Evolutionary conservation across 2,797 vertebrate genomes (phyloP), one percentile per base, ranked within the genome.

Genomic region (Melanotaenia parkinsoni): DNA sequence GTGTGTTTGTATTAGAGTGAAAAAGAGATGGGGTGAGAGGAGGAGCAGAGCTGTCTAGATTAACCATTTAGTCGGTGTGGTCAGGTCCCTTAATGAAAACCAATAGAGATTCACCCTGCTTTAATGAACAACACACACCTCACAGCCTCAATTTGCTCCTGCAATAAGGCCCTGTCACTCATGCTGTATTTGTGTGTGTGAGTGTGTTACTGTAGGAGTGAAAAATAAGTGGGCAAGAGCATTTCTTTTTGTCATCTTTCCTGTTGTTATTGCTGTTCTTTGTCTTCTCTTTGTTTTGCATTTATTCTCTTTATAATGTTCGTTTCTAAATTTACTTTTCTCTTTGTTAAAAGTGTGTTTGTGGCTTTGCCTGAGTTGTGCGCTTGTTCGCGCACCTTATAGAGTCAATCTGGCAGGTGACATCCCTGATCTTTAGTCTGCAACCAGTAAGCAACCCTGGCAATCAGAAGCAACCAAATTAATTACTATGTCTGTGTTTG

Each of bases 121-220:
- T 97, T 98, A 99, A 99, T 98, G 96, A 98, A 96, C 94, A 96
- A 96, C 97, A 96, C 95, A 96, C 96, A 96, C 96, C 95, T 95
- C 95, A 96, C 95, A 94, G 93, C 92, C 94, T 95, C 98, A 99
- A 99, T 99, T 98, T 98, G 98, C 96, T 95, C 95, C 95, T 93
- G 96, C 96, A 98, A 97, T 98, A 96, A 92, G 95, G 82, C 93
- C 92, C 93, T 87, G 95, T 98, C 97, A 95, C 95, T 98, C 96
- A 83, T 26, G 3, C 7, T 20, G 45, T 3, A 13, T 60, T 0
- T 69, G n/a, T 71, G 33, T 70, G 67, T 76, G 59, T 67, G 64
- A 9, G 35, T 71, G 65, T 75, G 50, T 63, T 45, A 76, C 28
- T 57, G 58, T 38, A 18, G 56, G 33, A 30, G 47, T n/a, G 51